Percentiles rank a stretch among this genome's conserved stretches.
phyloP scores from a whole-genome alignment of 2,797 vertebrate genomes.

The Argya squamiceps region DNA sequence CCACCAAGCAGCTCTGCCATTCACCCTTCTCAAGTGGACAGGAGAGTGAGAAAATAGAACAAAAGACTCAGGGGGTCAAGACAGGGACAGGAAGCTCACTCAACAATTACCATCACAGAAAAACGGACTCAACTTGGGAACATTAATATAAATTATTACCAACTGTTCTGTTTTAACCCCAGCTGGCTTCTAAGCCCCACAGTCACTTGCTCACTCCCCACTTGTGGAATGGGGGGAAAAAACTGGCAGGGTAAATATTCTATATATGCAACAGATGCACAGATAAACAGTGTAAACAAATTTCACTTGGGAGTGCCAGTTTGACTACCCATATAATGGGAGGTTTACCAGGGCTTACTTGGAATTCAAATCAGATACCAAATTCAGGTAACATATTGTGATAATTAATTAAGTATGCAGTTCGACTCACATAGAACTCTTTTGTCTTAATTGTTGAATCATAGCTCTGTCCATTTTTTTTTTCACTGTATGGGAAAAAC shows the following conservation, averaged over 20 bases:
- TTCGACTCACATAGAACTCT: background rate
- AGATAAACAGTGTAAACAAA: background rate
- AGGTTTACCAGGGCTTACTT: background rate
- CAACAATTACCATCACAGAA: background rate
- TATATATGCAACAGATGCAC: background rate
- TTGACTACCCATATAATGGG: background rate
- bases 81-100: background rate
- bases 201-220: background rate
- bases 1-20: background rate
- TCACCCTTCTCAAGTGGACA: background rate
- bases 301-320: background rate
- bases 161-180: background rate
- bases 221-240: background rate
- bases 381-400: background rate
- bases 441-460: background rate
- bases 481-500: background rate
- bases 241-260: accelerated
- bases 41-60: background rate
- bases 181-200: background rate
- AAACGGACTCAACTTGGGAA: accelerated
- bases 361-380: background rate
- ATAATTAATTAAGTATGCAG: background rate
- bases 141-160: background rate
- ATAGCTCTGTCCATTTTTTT: background rate
- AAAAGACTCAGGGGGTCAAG: background rate